Conservation (phyloP, 1,140 invertebrate genomes). For the Zaprionus ornatus region DNA sequence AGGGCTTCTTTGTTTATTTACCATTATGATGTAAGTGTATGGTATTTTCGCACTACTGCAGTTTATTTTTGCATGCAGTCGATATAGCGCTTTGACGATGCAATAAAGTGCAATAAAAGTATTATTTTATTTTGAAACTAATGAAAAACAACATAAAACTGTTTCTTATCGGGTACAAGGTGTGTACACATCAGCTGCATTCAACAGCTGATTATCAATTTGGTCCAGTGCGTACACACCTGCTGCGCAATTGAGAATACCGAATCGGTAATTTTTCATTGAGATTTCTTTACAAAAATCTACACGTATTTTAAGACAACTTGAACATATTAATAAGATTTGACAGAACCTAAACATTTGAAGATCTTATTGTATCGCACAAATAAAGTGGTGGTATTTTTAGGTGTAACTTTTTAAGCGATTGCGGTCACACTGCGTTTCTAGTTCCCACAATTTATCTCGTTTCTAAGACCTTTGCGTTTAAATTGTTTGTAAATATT, state of each 20-base stretch:
- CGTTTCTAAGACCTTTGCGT: background rate
- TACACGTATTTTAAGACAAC: background rate
- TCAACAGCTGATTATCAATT: constrained; percentile 51
- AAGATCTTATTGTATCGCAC: background rate
- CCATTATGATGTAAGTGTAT: constrained; percentile 51
- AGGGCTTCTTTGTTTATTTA: constrained; percentile 71
- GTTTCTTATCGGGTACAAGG: constrained; percentile 66
- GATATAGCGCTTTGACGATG: background rate
- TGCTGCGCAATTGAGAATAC: background rate
- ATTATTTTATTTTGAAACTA: constrained; percentile 47
- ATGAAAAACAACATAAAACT: constrained; percentile 49
- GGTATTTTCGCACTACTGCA: constrained; percentile 20
- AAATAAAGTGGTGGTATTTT: constrained; percentile 10
- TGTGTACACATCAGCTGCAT: constrained; percentile 58
- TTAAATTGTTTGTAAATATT: constrained; percentile 40
- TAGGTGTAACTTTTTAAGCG: background rate
- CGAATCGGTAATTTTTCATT: background rate
- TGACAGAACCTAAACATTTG: no score
- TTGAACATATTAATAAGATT: background rate
- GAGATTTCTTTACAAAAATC: background rate
- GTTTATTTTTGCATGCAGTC: constrained; percentile 28
- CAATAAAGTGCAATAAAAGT: constrained; percentile 39
- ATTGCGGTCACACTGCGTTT: constrained; percentile 13
- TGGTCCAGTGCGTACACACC: constrained; percentile 33
- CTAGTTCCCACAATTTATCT: background rate